Conservation (phyloP, 2,797 vertebrate species). For the Typhlichthys eigenmanni region DNA sequence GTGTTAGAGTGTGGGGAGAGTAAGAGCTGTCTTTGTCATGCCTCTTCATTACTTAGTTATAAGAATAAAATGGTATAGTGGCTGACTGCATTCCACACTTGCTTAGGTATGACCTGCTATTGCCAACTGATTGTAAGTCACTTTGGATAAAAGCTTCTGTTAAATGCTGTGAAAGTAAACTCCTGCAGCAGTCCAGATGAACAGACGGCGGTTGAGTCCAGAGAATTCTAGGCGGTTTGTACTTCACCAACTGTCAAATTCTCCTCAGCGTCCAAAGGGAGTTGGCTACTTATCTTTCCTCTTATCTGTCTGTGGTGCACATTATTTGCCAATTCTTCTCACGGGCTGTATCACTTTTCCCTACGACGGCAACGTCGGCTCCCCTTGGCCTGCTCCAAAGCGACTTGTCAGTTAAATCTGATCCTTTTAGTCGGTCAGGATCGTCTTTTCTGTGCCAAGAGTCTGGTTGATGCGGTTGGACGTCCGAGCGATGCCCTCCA, state of each 20-base stretch:
- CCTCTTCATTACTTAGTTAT: neutral
- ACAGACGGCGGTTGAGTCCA: neutral
- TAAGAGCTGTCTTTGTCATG: neutral
- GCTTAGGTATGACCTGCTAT: too few species aligned
- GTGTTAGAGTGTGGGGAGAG: neutral
- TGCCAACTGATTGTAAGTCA: too few species aligned
- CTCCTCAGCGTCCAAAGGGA: conserved; percentile 29
- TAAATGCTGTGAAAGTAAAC: neutral
- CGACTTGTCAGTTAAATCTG: conserved; percentile 78
- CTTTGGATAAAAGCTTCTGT: too few species aligned
- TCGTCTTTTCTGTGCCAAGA: conserved; percentile 68
- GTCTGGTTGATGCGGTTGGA: conserved; percentile 61
- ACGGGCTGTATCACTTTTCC: conserved; percentile 74
- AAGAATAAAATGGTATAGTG: conserved; percentile 3
- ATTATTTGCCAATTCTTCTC: conserved; percentile 62
- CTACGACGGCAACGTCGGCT: conserved; percentile 65
- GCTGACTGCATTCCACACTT: conserved; percentile 15
- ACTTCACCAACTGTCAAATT: conserved; percentile 41
- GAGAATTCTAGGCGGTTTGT: conserved; percentile 29
- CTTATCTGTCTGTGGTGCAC: conserved; percentile 69
- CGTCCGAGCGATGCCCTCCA: conserved; percentile 73
- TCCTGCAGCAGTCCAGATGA: conserved; percentile 2
- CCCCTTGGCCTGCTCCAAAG: conserved; percentile 62
- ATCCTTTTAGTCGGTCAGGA: conserved; percentile 64
- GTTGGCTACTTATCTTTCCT: conserved; percentile 51